Conservation (phyloP, 2,113 vertebrate genomes). For the Anhinga anhinga region DNA sequence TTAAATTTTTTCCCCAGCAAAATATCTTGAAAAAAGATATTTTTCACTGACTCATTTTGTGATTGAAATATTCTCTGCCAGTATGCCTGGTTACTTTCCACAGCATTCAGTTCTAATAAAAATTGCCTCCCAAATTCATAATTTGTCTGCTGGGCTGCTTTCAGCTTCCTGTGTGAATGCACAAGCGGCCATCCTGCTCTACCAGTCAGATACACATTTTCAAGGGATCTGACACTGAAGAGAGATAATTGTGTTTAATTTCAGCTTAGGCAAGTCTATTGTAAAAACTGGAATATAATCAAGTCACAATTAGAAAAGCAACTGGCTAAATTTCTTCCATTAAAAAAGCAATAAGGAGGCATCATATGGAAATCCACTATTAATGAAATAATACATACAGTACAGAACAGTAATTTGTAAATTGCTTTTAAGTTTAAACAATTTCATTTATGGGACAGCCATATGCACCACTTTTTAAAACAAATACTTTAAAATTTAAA, state of each 20-base stretch:
- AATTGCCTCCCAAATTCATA: background rate
- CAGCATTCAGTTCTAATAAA: background rate
- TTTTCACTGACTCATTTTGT: background rate
- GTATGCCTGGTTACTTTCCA: background rate
- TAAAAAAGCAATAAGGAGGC: background rate
- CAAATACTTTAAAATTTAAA: background rate
- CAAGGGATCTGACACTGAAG: background rate
- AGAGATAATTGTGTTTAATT: background rate
- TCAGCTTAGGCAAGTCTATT: background rate
- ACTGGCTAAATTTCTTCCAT: background rate
- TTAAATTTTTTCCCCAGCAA: background rate
- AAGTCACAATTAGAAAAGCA: background rate
- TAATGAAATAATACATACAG: background rate
- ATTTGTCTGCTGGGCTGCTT: background rate
- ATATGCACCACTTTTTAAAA: background rate
- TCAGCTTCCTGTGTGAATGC: background rate
- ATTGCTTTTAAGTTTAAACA: background rate
- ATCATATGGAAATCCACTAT: background rate
- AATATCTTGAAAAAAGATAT: background rate
- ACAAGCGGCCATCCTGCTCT: background rate
- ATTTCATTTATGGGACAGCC: background rate
- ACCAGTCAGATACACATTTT: background rate
- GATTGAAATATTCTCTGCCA: background rate
- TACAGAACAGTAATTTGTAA: background rate
- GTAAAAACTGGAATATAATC: background rate